Evolutionary conservation across 2,797 vertebrate species (phyloP).

Genomic region (Astyanax mexicanus): DNA sequence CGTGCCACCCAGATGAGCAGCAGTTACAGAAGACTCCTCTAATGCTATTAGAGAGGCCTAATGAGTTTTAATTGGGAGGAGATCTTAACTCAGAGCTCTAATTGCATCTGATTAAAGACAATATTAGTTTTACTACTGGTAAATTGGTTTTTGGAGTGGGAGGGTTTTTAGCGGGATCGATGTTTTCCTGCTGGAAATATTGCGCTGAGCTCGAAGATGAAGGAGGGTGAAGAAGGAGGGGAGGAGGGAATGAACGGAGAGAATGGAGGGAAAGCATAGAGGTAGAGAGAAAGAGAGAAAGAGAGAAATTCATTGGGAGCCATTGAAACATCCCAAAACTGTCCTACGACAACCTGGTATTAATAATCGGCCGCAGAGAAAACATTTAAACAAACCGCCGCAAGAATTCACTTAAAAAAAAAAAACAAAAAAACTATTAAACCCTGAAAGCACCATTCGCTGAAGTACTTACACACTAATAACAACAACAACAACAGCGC

Average conservation of each 20-base stretch:
- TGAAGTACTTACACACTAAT: not conserved
- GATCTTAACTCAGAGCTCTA: slow-evolving; percentile 84
- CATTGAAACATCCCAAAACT: slow-evolving; percentile 37
- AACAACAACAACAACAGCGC: too few relatives aligned
- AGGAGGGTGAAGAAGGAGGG: slow-evolving; percentile 56
- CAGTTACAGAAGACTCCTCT: slow-evolving; percentile 74
- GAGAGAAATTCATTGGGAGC: not conserved
- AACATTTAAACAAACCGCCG: slow-evolving; percentile 1
- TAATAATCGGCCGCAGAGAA: not conserved
- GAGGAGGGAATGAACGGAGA: slow-evolving; percentile 57
- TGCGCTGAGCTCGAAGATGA: slow-evolving; percentile 59
- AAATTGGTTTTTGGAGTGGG: slow-evolving; percentile 74
- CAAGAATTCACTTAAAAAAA: too few relatives aligned
- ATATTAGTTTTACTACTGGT: slow-evolving; percentile 84
- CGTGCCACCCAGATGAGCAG: slow-evolving; percentile 63
- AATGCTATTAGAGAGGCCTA: slow-evolving; percentile 80
- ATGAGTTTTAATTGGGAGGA: slow-evolving; percentile 86
- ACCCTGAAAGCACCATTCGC: not conserved
- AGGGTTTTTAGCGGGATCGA: slow-evolving; percentile 68
- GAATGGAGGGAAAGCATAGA: slow-evolving; percentile 51
- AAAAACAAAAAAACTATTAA: not conserved
- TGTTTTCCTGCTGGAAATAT: slow-evolving; percentile 78
- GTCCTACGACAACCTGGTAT: not conserved
- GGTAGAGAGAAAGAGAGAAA: not conserved
- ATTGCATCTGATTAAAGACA: slow-evolving; percentile 88